Base-by-base conservation (phyloP, 2,797 vertebrate genomes). In the Myotis daubentonii region DNA sequence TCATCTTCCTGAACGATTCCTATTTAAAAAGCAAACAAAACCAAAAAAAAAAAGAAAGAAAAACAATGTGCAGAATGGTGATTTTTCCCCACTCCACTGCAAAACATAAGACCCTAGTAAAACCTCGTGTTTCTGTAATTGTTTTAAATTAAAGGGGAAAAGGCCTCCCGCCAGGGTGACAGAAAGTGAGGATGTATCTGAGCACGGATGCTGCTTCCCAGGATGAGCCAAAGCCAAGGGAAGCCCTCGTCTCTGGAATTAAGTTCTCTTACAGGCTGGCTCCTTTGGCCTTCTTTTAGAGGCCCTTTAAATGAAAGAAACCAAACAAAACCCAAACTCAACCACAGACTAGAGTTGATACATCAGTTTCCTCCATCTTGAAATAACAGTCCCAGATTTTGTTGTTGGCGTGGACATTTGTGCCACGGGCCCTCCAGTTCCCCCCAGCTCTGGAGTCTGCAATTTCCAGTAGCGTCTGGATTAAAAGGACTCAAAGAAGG, bases 1-100 rank as follows among this genome's bases (percentile, higher is more conserved):
- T 98, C 98, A 92, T 98, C 96, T 92, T 98, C 98, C 93, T 96
- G 92, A 62, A 96, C 87, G 23, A 95, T 81, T 28, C 96, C 98
- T 98, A 0, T 12, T 96, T 81, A 93, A 38, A 53, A 84, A 49
- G 30, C 13, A 91, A 79, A 47, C 3, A 55, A 55, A 95, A 95
- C 22, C 3, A 55, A 55, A 95, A 95, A 22, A 55, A 36, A 36
- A 82, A 25, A 7, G 89, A 89, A 33, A 66, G 20, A 25, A 90
- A 47, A 90, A 47, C 2, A 78, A 78, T 12, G n/a, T 36, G 51
- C 36, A 89, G 68, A 86, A 28, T 44, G 6, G 9, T 81, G 75
- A 57, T 44, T 62, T 53, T 25, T 30, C n/a, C 20, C 60, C 80
- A 51, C 28, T 55, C 53, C 28, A 41, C n/a, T 49, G 10, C 66